These are phyloP conservation scores for Falco concolor DNA, from an alignment of 2,797 vertebrate species.

Conservation along the genomic window DNA sequence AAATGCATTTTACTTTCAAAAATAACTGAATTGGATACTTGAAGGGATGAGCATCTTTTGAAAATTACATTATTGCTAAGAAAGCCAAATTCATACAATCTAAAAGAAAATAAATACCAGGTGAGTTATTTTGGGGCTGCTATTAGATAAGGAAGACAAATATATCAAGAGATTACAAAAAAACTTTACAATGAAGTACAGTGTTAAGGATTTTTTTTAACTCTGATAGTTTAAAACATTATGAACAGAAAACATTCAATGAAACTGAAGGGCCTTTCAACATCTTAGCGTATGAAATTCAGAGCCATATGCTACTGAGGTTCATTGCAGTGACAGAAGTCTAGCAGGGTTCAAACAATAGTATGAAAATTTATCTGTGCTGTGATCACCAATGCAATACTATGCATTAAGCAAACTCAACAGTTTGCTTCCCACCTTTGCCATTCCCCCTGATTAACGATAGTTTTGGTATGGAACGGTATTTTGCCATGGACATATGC, in stretches of 20 bases:
- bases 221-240: not conserved
- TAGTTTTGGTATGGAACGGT: not conserved
- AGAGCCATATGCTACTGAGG: not conserved
- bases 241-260: not conserved
- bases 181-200: not conserved
- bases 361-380: not conserved
- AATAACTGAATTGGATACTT: not conserved
- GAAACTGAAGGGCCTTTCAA: not conserved
- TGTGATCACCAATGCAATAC: not conserved
- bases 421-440: not conserved
- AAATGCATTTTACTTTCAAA: not conserved
- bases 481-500: not conserved
- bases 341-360: not conserved
- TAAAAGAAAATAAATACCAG: not conserved
- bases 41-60: not conserved
- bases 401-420: not conserved
- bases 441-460: not conserved
- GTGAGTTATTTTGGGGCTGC: not conserved
- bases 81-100: not conserved
- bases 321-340: not conserved
- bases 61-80: not conserved
- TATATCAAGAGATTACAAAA: not conserved
- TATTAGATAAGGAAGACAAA: not conserved
- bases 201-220: not conserved
- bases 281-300: not conserved